These are phyloP conservation scores for Mobula birostris DNA, from an alignment of 2,113 vertebrate species.

Conservation along the genomic window DNA sequence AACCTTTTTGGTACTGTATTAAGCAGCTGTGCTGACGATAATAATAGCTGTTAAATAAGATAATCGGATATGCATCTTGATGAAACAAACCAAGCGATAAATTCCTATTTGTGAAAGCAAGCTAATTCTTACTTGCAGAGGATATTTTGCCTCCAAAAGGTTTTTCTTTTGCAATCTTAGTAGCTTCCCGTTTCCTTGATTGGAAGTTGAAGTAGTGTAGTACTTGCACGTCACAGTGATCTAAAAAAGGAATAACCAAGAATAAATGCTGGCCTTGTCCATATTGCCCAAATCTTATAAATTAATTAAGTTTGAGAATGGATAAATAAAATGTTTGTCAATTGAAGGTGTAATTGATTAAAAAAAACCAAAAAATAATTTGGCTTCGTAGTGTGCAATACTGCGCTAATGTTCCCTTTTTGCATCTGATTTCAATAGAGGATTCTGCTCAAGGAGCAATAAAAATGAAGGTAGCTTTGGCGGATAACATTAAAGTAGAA, in stretches of 20 bases:
- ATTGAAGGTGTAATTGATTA: too few species aligned
- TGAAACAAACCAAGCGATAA: conserved; percentile 19
- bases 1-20: neutral
- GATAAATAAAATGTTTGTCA: neutral
- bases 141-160: conserved; percentile 1
- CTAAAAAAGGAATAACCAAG: neutral
- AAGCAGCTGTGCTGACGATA: conserved; percentile 24
- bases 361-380: neutral
- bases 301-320: neutral
- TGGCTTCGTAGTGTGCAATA: neutral
- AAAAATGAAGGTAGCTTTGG: neutral
- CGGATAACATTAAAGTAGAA: neutral
- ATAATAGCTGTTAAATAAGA: conserved; percentile 34
- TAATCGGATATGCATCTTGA: conserved; percentile 36
- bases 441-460: neutral
- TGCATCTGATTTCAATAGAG: neutral
- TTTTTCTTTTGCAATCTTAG: neutral
- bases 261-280: neutral
- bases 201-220: neutral
- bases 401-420: neutral
- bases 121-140: neutral
- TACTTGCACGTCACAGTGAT: neutral
- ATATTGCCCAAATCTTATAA: too few species aligned
- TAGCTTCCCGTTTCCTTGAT: neutral
- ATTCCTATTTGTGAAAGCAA: conserved; percentile 27